Evolutionary conservation across 2,113 vertebrate genomes (phyloP).

Genomic region (Microtus ochrogaster): DNA sequence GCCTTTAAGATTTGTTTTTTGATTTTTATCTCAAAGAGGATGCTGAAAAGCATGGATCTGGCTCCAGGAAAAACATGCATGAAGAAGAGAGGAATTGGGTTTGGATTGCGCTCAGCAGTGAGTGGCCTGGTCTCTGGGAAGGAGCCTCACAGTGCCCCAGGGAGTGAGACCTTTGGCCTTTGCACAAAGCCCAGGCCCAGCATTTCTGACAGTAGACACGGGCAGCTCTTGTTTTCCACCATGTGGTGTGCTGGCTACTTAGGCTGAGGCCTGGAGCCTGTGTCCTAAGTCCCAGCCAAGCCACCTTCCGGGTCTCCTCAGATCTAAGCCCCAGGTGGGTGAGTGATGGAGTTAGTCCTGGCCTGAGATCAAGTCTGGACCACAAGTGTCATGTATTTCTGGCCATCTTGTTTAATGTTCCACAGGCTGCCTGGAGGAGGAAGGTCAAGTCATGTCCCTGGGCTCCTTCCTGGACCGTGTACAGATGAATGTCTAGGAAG

Average conservation of each 20-base stretch:
- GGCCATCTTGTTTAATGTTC: background rate
- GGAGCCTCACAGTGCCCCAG: background rate
- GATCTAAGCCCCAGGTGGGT: background rate
- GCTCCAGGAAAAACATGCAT: slow-evolving; percentile 55
- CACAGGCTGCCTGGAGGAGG: background rate
- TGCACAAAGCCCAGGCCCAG: background rate
- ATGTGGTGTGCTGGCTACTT: background rate
- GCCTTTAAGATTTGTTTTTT: slow-evolving; percentile 56
- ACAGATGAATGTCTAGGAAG: background rate
- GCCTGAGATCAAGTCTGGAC: background rate
- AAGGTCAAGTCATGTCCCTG: background rate
- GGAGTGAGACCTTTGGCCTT: background rate
- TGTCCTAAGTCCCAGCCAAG: background rate
- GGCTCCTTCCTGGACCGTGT: background rate
- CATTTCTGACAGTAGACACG: background rate
- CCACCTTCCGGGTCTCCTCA: background rate
- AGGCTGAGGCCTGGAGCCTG: too few relatives aligned
- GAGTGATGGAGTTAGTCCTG: background rate
- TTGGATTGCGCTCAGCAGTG: background rate
- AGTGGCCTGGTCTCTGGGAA: background rate
- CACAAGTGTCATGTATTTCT: background rate
- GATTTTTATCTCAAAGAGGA: slow-evolving; percentile 62
- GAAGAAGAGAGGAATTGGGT: background rate
- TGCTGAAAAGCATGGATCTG: slow-evolving; percentile 10
- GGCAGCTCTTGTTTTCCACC: background rate